Conservation (phyloP, 2,113 vertebrate species). For the Antigone vipio region DNA sequence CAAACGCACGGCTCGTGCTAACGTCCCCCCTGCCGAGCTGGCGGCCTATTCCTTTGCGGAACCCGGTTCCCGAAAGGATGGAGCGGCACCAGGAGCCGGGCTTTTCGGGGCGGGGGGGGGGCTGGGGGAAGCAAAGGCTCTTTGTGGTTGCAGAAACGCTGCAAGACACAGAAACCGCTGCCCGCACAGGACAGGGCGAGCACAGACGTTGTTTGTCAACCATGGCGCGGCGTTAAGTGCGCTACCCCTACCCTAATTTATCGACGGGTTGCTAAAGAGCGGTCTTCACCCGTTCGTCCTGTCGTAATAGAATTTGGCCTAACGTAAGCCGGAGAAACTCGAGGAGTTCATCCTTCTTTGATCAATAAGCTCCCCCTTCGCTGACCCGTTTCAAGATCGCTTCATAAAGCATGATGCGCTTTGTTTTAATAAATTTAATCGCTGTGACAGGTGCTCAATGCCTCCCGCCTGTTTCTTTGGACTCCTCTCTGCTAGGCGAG, state of each 20-base stretch:
- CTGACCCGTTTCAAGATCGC: conserved; percentile 71
- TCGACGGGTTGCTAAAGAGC: conserved; percentile 62
- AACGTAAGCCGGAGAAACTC: conserved; percentile 67
- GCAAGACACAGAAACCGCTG: neutral
- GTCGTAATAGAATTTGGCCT: conserved; percentile 73
- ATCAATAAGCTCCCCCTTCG: conserved; percentile 76
- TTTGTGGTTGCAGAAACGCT: too few relatives aligned
- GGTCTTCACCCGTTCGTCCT: conserved; percentile 65
- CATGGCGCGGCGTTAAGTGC: neutral
- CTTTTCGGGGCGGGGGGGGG: too few relatives aligned
- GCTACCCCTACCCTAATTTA: conserved; percentile 66
- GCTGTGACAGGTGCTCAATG: conserved; percentile 68
- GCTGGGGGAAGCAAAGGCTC: too few relatives aligned
- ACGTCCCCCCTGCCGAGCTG: neutral
- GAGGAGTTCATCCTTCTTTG: conserved; percentile 75
- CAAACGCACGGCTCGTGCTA: neutral
- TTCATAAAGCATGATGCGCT: conserved; percentile 70
- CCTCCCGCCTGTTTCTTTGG: conserved; percentile 49
- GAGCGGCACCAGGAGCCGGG: neutral
- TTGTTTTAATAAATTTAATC: conserved; percentile 74
- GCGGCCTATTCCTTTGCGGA: neutral
- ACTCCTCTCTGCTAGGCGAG: conserved; percentile 16
- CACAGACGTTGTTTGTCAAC: conserved; percentile 27
- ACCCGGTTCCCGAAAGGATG: neutral
- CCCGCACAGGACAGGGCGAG: neutral